phyloP scores from a whole-genome alignment of 2,113 vertebrate species.

The Tachuris rubrigastra region DNA sequence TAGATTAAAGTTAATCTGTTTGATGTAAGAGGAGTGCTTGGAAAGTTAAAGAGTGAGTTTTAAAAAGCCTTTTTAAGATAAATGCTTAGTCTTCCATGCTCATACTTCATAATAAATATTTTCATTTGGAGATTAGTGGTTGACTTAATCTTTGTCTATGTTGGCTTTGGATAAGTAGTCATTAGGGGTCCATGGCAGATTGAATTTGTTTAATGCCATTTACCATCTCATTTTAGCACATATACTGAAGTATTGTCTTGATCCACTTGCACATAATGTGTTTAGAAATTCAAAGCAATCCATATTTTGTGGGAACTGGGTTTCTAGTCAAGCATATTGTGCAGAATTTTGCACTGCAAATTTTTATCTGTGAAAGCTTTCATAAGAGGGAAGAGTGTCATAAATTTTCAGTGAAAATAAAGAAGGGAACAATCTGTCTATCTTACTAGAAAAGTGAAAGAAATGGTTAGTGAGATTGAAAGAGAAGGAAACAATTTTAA shows the following conservation, averaged over 20 bases:
- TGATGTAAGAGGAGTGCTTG: not conserved
- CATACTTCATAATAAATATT: not conserved
- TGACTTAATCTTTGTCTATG: not conserved
- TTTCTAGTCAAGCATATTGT: not conserved
- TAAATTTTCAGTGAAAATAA: not conserved
- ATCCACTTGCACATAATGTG: not conserved
- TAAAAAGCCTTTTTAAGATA: not conserved
- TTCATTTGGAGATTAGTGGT: not conserved
- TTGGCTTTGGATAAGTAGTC: not conserved
- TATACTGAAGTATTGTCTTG: not conserved
- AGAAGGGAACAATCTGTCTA: not conserved
- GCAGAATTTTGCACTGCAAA: not conserved
- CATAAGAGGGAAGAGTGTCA: not conserved
- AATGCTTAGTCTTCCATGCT: not conserved
- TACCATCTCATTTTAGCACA: not conserved
- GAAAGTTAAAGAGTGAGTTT: not conserved
- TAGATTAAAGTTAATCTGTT: not conserved
- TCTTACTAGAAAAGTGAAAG: not conserved
- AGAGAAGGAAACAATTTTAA: not conserved
- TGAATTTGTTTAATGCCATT: not conserved
- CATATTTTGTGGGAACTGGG: not conserved
- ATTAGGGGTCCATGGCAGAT: not conserved
- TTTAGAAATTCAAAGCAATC: not conserved
- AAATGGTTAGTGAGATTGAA: not conserved
- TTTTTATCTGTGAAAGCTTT: not conserved